phyloP scores from a whole-genome alignment of 2,888 invertebrate species.

The Philopedon plagiatum region DNA sequence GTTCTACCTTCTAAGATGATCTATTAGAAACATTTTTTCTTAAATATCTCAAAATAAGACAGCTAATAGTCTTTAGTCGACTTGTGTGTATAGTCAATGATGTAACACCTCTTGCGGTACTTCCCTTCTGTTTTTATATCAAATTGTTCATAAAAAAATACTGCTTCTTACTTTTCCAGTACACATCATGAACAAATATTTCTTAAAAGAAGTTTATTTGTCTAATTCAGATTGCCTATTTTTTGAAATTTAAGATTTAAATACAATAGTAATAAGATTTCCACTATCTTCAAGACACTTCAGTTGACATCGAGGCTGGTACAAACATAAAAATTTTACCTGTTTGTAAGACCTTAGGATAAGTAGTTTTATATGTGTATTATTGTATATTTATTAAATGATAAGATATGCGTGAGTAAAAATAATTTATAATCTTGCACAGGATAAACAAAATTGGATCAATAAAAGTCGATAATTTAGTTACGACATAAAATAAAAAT shows the following conservation, averaged over 20 bases:
- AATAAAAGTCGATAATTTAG: background rate
- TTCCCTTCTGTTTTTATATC: background rate
- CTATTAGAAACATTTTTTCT: no score
- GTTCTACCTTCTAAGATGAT: no score
- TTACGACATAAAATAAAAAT: constrained; percentile 13
- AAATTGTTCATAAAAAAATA: background rate
- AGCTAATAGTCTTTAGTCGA: no score
- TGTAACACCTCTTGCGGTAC: no score
- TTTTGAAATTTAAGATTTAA: constrained; percentile 1
- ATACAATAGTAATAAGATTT: constrained; percentile 11
- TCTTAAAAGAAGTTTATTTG: background rate
- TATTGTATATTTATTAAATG: constrained; percentile 25
- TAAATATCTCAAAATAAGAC: no score
- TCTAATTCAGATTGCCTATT: background rate
- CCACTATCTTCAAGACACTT: background rate
- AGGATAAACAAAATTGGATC: background rate
- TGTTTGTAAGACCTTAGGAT: constrained; percentile 17
- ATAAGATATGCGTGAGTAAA: constrained; percentile 11
- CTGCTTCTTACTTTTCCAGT: background rate
- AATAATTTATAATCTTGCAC: constrained; percentile 6
- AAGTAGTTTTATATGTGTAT: constrained; percentile 12
- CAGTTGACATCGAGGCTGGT: constrained; percentile 14
- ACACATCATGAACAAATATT: background rate
- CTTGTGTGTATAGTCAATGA: no score
- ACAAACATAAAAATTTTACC: constrained; percentile 22